Evolutionary conservation across 2,113 vertebrate genomes (phyloP), one percentile per base, ranked within the genome.

Genomic region (Ivindomyrus marchei): DNA sequence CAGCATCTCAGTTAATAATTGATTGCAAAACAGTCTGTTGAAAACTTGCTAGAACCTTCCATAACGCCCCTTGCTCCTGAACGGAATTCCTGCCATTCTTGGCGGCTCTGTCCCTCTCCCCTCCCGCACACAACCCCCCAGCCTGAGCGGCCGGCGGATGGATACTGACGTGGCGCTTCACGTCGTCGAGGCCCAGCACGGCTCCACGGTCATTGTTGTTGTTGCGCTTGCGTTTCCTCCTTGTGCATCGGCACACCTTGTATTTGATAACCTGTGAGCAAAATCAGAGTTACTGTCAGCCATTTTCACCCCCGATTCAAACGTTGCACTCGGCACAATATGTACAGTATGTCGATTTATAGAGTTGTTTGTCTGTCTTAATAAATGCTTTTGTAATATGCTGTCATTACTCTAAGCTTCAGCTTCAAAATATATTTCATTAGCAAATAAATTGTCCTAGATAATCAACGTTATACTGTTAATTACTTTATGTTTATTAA

Each of bases 201-300:
- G 98, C 97, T 85, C 98, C 98, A 89, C 98, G 97, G 95, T 99
- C 98, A 0, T 97, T 97, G 94, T 97, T 99, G 96, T 95, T 98
- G 53, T 24, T 88, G 36, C 97, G 95, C 94, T 98, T 98, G 94
- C 97, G 96, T 94, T 96, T 98, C 94, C 98, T 98, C 94, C 96
- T 97, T 93, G 96, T 95, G 87, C 97, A 94, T 85, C 96, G 96
- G 94, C 97, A 99, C 93, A 99, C 92, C 92, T 97, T 98, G 95
- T 97, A 97, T 94, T 98, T 99, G 92, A 99, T 96, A 92, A 99
- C 97, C 98, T 99, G 95, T 19, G 91, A 93, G 93, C 0, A 90
- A 42, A 58, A 90, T 39, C 24, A 91, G 53, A 45, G 87, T 0
- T 45, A 21, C 56, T 46, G 19, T 53, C 24, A 53, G 27, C 4